These are phyloP conservation scores for Chouioia cunea DNA, from an alignment of 2,888 invertebrate genomes.

Conservation along the genomic window DNA sequence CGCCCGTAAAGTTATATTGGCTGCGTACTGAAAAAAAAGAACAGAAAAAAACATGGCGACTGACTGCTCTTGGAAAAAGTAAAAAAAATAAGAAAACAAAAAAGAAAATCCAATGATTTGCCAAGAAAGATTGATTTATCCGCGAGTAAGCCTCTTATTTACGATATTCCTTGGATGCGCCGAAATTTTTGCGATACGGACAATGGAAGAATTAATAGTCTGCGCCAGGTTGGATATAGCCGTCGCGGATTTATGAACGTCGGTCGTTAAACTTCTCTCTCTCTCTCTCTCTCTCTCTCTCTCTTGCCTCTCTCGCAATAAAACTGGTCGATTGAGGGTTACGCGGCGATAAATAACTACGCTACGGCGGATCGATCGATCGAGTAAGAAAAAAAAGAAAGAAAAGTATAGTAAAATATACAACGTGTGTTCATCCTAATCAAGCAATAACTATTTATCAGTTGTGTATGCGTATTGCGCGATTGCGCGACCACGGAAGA, in stretches of 20 bases:
- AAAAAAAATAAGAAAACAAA: no score
- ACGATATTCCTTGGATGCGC: constrained; percentile 1
- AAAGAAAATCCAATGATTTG: background rate
- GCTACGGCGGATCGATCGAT: no score
- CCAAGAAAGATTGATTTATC: background rate
- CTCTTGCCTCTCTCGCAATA: constrained; percentile 44
- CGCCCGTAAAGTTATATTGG: constrained; percentile 44
- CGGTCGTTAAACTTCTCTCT: constrained; percentile 43
- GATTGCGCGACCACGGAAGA: background rate
- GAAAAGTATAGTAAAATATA: background rate
- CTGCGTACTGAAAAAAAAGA: constrained; percentile 10
- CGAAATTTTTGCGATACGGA: constrained; percentile 38
- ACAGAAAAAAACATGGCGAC: no score
- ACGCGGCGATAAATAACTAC: no score
- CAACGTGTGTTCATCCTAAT: constrained; percentile 64
- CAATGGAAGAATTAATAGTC: constrained; percentile 47
- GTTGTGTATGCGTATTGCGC: constrained; percentile 46
- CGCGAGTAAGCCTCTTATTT: background rate
- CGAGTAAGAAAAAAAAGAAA: background rate
- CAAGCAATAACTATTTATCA: constrained; percentile 70
- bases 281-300: no score
- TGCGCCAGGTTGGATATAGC: constrained; percentile 15
- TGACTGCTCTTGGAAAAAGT: background rate
- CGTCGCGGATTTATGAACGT: constrained; percentile 48
- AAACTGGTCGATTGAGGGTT: constrained; percentile 41